A percentile compares a stretch with the other conserved stretches of the same genome.
These are phyloP conservation scores for Calcarius lapponicus DNA, from an alignment of 2,797 vertebrate genomes.

Conservation along the genomic window DNA sequence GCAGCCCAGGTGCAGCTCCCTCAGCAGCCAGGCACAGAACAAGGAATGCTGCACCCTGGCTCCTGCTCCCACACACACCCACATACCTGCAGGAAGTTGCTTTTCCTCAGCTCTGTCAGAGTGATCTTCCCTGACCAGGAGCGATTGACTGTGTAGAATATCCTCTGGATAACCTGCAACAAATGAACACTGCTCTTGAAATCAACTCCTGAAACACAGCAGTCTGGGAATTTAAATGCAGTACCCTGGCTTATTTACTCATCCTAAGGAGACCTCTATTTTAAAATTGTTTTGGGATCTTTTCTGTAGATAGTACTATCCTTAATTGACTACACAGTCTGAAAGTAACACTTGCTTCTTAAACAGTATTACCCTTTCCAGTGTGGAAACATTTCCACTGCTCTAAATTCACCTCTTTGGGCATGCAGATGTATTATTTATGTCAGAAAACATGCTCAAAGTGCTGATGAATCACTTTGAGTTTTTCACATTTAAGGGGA, in stretches of 20 bases:
- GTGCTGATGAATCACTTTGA: background rate
- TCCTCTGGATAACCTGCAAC: conserved; percentile 95
- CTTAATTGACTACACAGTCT: background rate
- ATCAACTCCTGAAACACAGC: background rate
- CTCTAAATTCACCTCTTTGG: background rate
- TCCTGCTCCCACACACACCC: background rate
- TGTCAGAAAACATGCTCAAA: background rate
- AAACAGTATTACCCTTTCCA: background rate
- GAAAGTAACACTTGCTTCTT: background rate
- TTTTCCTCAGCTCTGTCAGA: conserved; percentile 92
- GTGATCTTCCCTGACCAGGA: conserved; percentile 96
- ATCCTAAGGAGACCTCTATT: background rate
- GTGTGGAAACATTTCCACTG: background rate
- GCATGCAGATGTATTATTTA: background rate
- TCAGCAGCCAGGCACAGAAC: background rate
- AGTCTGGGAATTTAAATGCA: background rate
- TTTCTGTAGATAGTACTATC: background rate
- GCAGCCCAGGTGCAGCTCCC: background rate
- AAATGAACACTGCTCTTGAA: conserved; percentile 48
- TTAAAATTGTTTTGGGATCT: background rate
- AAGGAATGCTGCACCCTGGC: background rate
- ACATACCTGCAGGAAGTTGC: conserved; percentile 95
- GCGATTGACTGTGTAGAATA: conserved; percentile 98
- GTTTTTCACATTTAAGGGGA: background rate
- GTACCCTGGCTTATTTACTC: background rate